Evolutionary conservation across 1,140 invertebrate species (phyloP).

Genomic region (Bemisia tabaci): DNA sequence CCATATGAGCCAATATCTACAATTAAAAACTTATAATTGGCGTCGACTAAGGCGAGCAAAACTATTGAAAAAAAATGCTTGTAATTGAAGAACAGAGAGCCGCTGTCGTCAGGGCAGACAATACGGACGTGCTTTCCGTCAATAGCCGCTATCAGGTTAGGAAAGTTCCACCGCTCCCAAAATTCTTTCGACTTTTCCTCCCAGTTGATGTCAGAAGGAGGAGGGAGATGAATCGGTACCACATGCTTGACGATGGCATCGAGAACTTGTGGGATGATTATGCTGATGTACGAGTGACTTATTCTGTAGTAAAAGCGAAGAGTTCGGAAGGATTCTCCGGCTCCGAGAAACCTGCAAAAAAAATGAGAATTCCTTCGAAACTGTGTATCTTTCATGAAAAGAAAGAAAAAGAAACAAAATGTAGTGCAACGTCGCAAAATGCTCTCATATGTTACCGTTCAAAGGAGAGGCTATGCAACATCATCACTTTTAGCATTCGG

Average conservation of each 20-base stretch:
- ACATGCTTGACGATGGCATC: background rate
- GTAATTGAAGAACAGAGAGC: constrained; percentile 33
- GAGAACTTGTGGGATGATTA: constrained; percentile 1
- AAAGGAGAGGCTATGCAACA: too few relatives aligned
- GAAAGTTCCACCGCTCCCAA: constrained; percentile 22
- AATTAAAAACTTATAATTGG: constrained; percentile 32
- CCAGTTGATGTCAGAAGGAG: constrained; percentile 12
- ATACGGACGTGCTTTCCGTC: constrained; percentile 32
- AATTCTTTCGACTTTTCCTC: constrained; percentile 19
- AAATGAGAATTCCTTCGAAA: constrained; percentile 1
- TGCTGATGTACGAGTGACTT: background rate
- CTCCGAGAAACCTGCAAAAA: constrained; percentile 17
- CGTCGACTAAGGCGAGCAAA: constrained; percentile 35
- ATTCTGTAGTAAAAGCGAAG: constrained; percentile 12
- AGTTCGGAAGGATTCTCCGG: constrained; percentile 12
- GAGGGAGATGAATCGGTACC: constrained; percentile 4
- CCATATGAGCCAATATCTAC: constrained; percentile 34
- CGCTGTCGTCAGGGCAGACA: constrained; percentile 26
- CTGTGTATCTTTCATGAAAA: too few relatives aligned
- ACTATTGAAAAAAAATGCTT: constrained; percentile 34
- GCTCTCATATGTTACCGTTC: too few relatives aligned
- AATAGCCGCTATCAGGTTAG: constrained; percentile 27
- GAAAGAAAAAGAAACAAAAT: too few relatives aligned
- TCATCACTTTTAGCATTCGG: too few relatives aligned
- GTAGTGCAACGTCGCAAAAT: too few relatives aligned